Evolutionary conservation across 1,140 invertebrate genomes (phyloP).

Genomic region (Agrypnia vestita): DNA sequence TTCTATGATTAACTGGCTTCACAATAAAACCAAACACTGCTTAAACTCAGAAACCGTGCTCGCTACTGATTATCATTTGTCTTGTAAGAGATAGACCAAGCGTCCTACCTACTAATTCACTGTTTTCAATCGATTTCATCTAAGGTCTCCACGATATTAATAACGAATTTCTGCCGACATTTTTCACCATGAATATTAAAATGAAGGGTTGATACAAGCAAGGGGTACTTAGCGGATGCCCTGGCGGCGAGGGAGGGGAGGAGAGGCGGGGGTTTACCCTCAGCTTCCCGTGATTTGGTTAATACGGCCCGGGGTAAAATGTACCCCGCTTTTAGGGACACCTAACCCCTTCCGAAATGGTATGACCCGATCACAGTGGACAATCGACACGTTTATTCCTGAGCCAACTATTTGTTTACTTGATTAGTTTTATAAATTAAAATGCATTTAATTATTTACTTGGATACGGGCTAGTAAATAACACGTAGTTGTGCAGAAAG

Average conservation of each 20-base stretch:
- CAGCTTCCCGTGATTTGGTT: slow-evolving; percentile 33
- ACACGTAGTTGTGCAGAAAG: too few relatives aligned
- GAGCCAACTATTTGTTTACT: too few relatives aligned
- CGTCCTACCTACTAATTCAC: too few relatives aligned
- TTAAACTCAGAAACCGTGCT: too few relatives aligned
- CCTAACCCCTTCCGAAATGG: slow-evolving; percentile 21
- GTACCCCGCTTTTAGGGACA: slow-evolving; percentile 13
- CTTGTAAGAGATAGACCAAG: too few relatives aligned
- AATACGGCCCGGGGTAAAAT: slow-evolving; percentile 36
- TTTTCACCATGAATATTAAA: slow-evolving; percentile 35
- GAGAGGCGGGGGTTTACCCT: slow-evolving; percentile 4
- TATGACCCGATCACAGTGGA: not conserved
- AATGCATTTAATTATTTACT: too few relatives aligned
- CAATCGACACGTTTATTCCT: not conserved
- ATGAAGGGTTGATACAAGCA: slow-evolving; percentile 31
- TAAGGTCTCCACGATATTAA: not conserved
- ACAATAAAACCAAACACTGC: too few relatives aligned
- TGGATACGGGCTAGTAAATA: too few relatives aligned
- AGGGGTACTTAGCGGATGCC: slow-evolving; percentile 22
- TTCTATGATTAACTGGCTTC: too few relatives aligned
- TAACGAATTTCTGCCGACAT: not conserved
- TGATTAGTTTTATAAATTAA: too few relatives aligned
- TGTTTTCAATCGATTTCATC: not conserved
- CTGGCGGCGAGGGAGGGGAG: not conserved
- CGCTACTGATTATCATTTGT: too few relatives aligned